Base-by-base conservation (phyloP, 2,797 vertebrate genomes). In the Chrosomus eos region DNA sequence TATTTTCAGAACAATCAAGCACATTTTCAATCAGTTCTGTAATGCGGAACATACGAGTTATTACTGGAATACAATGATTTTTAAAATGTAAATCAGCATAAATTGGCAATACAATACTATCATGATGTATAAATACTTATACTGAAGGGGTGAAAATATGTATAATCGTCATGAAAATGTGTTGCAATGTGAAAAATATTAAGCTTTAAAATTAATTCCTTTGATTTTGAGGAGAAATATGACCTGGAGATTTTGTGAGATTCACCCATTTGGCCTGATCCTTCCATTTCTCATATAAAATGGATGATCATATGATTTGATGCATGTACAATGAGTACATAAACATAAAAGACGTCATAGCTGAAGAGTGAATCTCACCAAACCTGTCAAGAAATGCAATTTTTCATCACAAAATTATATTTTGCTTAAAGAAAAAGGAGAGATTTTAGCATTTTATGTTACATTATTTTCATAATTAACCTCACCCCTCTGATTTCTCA, bases 171-270 rank as follows among this genome's bases (percentile, higher is more conserved):
- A 75, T 36, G 31, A 8, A 75, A 23, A 53, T 55, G 26, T 62
- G 26, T 62, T 1, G 13, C 26, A 28, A 33, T 33, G 31, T 9
- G 31, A 75, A 33, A n/a, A n/a, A 58, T 55, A 75, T 40, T n/a
- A 40, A 33, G 19, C 28, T 31, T 45, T 8, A 18, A 26, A 72
- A 13, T 73, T 6, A 8, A 33, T 53, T 53, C 48, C 45, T 31
- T 74, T 33, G 18, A 53, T 74, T 51, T 62, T 14, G 21, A 74
- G 73, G 48, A 36, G 48, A 75, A 75, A 36, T 55, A 53, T 36
- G 60, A 64, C 26, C 60, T 31, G 60, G 26, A 28, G 6, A 18
- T 8, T 31, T 31, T 64, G 60, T 64, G 48, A 75, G 48, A 38
- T n/a, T n/a, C 48, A 31, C 14, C 2, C 14, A 4, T 55, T 55